Conservation (phyloP, 2,888 invertebrate genomes). For the Phytoseiulus persimilis region DNA sequence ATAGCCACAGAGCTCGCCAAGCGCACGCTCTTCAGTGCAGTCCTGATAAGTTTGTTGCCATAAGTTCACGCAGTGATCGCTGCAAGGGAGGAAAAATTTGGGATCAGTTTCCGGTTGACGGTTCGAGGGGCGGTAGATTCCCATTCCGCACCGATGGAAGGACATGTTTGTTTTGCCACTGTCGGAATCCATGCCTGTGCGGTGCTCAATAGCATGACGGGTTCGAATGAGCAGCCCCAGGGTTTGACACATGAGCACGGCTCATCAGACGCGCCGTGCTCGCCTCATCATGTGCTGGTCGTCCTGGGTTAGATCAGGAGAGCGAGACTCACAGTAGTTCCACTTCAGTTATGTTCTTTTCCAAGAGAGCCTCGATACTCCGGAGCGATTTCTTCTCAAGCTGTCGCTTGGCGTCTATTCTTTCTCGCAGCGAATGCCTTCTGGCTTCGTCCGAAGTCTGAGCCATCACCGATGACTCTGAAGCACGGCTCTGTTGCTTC, state of each 20-base stretch:
- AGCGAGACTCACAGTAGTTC: conserved; percentile 5
- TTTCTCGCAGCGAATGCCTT: background rate
- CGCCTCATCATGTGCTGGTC: no score
- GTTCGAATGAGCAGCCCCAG: no score
- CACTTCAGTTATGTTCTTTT: background rate
- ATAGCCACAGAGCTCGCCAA: conserved; percentile 15
- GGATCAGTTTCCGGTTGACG: no score
- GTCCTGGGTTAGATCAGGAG: no score
- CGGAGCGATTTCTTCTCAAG: conserved; percentile 14
- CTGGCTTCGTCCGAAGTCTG: background rate
- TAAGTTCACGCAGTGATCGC: background rate
- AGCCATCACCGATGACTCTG: background rate
- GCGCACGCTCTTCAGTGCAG: conserved; percentile 12
- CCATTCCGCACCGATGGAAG: no score
- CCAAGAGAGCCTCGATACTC: background rate
- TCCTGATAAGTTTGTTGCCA: conserved; percentile 31
- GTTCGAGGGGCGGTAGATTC: no score
- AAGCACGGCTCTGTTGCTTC: background rate
- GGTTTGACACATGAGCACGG: no score
- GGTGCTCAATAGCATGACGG: no score
- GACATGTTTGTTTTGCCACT: no score
- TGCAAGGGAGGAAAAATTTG: no score
- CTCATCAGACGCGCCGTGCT: no score
- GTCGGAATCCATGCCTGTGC: no score
- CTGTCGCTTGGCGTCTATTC: background rate